Evolutionary conservation across 2,888 invertebrate genomes (phyloP).

Genomic region (Trachelus tabidus): DNA sequence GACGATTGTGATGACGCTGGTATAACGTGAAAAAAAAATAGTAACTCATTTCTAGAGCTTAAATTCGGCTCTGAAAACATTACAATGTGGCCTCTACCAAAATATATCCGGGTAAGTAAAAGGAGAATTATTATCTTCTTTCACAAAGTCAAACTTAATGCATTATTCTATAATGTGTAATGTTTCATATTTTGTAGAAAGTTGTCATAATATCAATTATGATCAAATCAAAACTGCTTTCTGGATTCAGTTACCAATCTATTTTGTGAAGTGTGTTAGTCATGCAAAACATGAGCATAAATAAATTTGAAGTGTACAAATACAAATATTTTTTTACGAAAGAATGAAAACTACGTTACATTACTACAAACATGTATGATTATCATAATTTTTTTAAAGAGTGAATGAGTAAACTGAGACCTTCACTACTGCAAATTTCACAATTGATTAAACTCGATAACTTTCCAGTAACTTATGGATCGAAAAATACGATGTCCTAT

Average conservation of each 20-base stretch:
- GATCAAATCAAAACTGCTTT: no score
- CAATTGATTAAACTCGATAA: background rate
- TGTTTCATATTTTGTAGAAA: background rate
- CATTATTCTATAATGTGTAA: background rate
- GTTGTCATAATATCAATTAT: no score
- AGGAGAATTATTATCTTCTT: background rate
- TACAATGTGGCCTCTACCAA: background rate
- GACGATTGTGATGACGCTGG: background rate
- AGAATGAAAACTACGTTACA: no score
- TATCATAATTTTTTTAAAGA: no score
- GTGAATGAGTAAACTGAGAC: no score
- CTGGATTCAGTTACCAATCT: no score
- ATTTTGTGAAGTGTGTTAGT: no score
- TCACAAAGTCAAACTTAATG: background rate
- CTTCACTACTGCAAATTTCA: background rate
- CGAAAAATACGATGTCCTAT: background rate
- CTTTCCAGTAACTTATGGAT: background rate
- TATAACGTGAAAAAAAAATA: background rate
- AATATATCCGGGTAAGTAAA: background rate
- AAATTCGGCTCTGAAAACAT: background rate
- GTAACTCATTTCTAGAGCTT: background rate
- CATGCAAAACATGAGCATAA: no score
- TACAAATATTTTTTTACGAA: no score
- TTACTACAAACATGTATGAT: no score
- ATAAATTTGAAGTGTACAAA: no score